Evolutionary conservation across 2,113 vertebrate species (phyloP).

Genomic region (cattle (Bos taurus)): ARS-UCD2.0 NC_037338.1:60741501-60742000

Average conservation of each 20-base stretch:
- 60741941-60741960: not conserved
- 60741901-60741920: not conserved
- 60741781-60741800: not conserved
- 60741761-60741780: rapidly evolving
- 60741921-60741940: not conserved
- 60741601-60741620: not conserved
- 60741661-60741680: not conserved
- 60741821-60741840: not conserved
- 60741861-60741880: not conserved
- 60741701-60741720: not conserved
- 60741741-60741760: not conserved
- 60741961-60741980: not conserved
- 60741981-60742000: not conserved
- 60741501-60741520: not conserved
- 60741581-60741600: not conserved
- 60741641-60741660: not conserved
- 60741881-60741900: not conserved
- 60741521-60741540: not conserved
- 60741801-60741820: not conserved
- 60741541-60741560: not conserved
- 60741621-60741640: not conserved
- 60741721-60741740: not conserved
- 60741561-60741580: not conserved
- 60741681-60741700: not conserved
- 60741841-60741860: not conserved